phyloP scores from a whole-genome alignment of 2,797 vertebrate species.

The Rhinichthys osculus region DNA sequence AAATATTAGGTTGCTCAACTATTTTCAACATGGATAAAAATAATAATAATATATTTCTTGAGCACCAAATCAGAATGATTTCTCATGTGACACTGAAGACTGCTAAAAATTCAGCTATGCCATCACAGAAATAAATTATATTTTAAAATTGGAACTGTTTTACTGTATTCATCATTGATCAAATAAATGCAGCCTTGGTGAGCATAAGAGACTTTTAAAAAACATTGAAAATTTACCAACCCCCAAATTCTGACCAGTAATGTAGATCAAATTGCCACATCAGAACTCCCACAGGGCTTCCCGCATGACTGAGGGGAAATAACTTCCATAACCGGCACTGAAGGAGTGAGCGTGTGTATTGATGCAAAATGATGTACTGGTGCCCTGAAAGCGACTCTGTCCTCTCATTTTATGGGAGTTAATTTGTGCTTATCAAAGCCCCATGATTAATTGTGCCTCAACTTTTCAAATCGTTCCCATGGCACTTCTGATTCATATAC shows the following conservation, averaged over 20 bases:
- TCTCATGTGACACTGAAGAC: not conserved
- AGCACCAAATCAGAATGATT: not conserved
- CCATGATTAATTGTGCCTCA: not conserved
- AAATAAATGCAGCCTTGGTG: not conserved
- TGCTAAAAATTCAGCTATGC: not conserved
- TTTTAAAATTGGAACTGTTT: not conserved
- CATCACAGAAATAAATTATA: not conserved
- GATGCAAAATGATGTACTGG: not conserved
- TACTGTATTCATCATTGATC: not conserved
- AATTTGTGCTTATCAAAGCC: not conserved
- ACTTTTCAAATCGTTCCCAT: not conserved
- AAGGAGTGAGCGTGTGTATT: not conserved
- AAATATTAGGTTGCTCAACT: not conserved
- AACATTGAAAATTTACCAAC: no score
- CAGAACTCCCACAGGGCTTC: not conserved
- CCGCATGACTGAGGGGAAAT: not conserved
- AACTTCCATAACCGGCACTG: not conserved
- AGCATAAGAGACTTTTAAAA: no score
- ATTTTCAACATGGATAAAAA: not conserved
- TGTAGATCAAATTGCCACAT: not conserved
- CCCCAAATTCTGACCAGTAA: not conserved
- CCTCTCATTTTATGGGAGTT: not conserved
- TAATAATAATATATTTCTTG: not conserved
- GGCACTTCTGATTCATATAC: not conserved
- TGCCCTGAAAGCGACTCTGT: not conserved